Base-by-base conservation (phyloP, 2,888 invertebrate genomes). In the Silvanus unidentatus region DNA sequence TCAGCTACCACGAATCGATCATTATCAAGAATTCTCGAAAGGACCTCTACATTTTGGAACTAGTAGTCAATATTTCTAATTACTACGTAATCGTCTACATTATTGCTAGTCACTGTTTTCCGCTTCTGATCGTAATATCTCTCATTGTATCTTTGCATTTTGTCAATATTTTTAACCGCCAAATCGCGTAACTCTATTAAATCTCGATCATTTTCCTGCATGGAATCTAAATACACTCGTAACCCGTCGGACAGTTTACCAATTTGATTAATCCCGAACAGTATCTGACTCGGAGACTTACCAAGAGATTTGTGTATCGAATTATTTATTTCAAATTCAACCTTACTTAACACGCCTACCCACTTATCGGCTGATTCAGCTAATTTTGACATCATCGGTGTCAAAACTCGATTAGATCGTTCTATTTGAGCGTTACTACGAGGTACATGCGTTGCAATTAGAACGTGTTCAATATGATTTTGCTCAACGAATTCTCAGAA, bases 1-100 rank as follows among this genome's bases (percentile, higher is more conserved):
- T 53, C 53, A n/a, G 11, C 39, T n/a, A 53, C 45, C n/a, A 44
- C 13, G 49, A 59, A 61, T 36, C 60, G 40, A 44, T 57, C 57
- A 39, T 56, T 50, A 27, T 35, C 48, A 39, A 57, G 44, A 5
- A 53, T 40, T 34, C 52, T 43, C 48, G 45, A 57, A 57, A 12
- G 50, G 52, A 4, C 56, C 56, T 39, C 35, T 44, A 42, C 43
- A 54, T 44, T 58, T 57, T 16, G 52, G 54, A 2, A 56, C 43
- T 15, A 54, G 42, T 39, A 53, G 36, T 54, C 52, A 32, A 45
- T 14, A 45, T 55, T 57, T 39, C 28, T 43, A 10, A 58, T 42
- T 42, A 56, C 41, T 8, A 55, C 53, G 44, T 48, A 53, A 45
- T 53, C 50, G 40, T 50, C 55, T 27, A 44, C 14, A 15, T 44